phyloP scores from a whole-genome alignment of 2,113 vertebrate genomes.

The Grantiella picta region DNA sequence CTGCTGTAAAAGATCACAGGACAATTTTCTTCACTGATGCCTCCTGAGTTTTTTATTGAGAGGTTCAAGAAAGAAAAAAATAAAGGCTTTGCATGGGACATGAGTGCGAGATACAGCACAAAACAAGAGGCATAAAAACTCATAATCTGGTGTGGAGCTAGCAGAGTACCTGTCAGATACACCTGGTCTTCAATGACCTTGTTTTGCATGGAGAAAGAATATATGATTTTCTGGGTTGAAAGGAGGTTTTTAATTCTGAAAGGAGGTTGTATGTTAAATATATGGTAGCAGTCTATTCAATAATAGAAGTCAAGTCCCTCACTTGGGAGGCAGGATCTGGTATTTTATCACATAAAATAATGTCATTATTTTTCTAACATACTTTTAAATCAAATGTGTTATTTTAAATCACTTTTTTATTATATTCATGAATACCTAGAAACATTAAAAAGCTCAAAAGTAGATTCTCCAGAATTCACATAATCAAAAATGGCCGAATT shows the following conservation, averaged over 20 bases:
- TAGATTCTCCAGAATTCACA: background rate
- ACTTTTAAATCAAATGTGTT: background rate
- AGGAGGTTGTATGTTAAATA: constrained; percentile 52
- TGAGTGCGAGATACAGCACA: background rate
- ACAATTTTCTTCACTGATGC: background rate
- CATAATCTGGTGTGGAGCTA: background rate
- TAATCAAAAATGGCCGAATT: constrained; percentile 4
- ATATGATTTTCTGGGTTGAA: constrained; percentile 28
- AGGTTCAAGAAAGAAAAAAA: background rate
- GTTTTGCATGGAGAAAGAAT: constrained; percentile 20
- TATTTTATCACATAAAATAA: constrained; percentile 30
- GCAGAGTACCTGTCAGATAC: background rate
- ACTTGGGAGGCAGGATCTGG: background rate
- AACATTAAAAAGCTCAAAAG: background rate
- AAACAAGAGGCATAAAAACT: background rate
- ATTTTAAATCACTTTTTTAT: constrained; percentile 12
- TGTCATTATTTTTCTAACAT: constrained; percentile 8
- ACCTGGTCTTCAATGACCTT: background rate
- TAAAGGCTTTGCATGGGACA: background rate
- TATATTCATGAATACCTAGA: background rate
- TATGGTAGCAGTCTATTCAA: constrained; percentile 6
- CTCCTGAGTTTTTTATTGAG: background rate
- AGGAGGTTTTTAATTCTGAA: constrained; percentile 23
- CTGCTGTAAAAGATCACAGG: background rate
- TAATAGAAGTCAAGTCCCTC: constrained; percentile 9